These are phyloP conservation scores for Mesoligia furuncula DNA, from an alignment of 2,888 invertebrate species.

Conservation along the genomic window DNA sequence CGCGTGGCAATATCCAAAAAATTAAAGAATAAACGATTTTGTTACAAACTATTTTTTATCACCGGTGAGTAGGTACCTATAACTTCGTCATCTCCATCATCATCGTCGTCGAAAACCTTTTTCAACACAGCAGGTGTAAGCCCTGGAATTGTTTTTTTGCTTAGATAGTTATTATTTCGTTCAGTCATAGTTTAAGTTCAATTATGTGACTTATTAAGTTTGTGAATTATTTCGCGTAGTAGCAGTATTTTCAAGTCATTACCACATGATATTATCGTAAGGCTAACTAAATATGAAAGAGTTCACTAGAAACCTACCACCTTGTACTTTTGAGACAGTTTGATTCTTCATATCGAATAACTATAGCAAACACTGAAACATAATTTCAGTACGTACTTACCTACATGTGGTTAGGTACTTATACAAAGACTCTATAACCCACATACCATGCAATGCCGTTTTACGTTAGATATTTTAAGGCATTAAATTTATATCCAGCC, in stretches of 20 bases:
- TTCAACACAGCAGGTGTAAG: neutral
- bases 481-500: constrained; percentile 23
- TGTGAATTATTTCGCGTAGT: neutral
- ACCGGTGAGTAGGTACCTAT: neutral
- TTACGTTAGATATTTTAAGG: constrained; percentile 25
- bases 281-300: neutral
- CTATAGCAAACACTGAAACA: constrained; percentile 1
- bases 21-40: neutral
- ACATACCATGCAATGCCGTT: constrained; percentile 17
- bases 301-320: neutral
- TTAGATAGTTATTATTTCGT: neutral
- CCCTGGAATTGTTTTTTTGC: neutral
- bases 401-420: constrained; percentile 3
- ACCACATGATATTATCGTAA: neutral
- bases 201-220: neutral
- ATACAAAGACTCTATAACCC: constrained; percentile 12
- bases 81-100: neutral
- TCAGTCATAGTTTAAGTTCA: neutral
- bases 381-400: neutral
- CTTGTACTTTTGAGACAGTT: neutral
- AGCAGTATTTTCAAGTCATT: neutral
- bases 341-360: neutral
- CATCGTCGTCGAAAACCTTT: neutral
- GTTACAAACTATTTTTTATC: neutral
- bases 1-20: neutral